phyloP scores from a whole-genome alignment of 2,797 vertebrate species.

The Micropoecilia bifurca region DNA sequence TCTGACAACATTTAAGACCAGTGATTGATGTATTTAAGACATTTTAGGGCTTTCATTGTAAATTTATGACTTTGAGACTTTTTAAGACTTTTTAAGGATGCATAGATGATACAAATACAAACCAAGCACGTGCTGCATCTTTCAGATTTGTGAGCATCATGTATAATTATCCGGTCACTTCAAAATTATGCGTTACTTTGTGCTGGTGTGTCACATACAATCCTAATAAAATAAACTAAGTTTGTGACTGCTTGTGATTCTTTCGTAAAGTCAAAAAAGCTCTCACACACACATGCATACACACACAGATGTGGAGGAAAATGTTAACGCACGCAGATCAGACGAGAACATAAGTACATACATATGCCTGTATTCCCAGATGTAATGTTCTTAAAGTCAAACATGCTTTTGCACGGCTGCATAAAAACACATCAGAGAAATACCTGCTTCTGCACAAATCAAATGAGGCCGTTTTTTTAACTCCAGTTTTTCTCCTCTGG shows the following conservation, averaged over 20 bases:
- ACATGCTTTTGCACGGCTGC: slow-evolving; percentile 18
- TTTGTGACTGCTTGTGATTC: not conserved
- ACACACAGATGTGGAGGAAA: not conserved
- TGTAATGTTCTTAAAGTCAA: slow-evolving; percentile 39
- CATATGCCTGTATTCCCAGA: slow-evolving; percentile 28
- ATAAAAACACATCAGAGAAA: slow-evolving; percentile 24
- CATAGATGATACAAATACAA: not conserved
- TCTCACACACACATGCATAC: not conserved
- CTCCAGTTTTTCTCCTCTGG: slow-evolving; percentile 7
- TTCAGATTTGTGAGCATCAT: not conserved
- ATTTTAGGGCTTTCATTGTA: no score
- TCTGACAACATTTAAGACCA: no score
- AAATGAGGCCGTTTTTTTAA: slow-evolving; percentile 15
- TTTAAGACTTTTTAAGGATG: no score
- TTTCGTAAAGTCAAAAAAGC: not conserved
- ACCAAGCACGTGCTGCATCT: not conserved
- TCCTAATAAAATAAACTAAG: not conserved
- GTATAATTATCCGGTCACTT: not conserved
- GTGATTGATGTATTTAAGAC: no score
- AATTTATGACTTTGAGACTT: no score
- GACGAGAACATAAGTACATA: slow-evolving; percentile 33
- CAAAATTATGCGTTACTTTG: not conserved
- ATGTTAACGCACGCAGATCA: slow-evolving; percentile 24
- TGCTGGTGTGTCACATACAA: not conserved
- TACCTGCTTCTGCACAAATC: slow-evolving; percentile 23